Conservation (phyloP, 2,113 vertebrate genomes). For the Tamias sibiricus region DNA sequence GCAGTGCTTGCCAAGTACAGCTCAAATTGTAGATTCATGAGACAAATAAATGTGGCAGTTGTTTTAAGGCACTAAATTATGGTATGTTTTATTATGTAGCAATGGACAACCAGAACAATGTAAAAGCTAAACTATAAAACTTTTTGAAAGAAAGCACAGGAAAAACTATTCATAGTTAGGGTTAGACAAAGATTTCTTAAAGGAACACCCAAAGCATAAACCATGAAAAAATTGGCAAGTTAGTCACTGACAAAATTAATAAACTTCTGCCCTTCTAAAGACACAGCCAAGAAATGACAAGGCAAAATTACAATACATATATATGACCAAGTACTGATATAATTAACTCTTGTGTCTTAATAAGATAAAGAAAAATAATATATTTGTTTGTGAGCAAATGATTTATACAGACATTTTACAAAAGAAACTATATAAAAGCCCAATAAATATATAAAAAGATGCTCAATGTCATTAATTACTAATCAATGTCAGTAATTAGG, state of each 20-base stretch:
- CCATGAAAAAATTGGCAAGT: not conserved
- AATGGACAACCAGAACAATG: not conserved
- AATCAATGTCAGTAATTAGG: not conserved
- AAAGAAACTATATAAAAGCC: not conserved
- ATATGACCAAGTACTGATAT: not conserved
- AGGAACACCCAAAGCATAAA: not conserved
- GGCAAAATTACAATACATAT: not conserved
- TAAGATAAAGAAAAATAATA: not conserved
- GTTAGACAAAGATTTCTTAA: not conserved
- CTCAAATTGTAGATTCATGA: conserved; percentile 3
- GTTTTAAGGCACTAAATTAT: conserved; percentile 21
- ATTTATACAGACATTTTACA: not conserved
- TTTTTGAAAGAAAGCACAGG: not conserved
- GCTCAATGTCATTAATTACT: not conserved
- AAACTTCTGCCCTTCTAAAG: not conserved
- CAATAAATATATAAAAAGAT: not conserved
- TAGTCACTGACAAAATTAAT: not conserved
- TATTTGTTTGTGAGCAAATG: not conserved
- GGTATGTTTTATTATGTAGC: not conserved
- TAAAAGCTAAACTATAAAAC: conserved; percentile 1
- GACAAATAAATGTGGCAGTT: not conserved
- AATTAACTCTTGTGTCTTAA: not conserved
- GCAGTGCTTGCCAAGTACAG: not conserved
- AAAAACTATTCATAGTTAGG: conserved; percentile 27
- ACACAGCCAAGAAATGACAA: not conserved